Evolutionary conservation across 2,113 vertebrate genomes (phyloP).

Genomic region (Myotis yumanensis): DNA sequence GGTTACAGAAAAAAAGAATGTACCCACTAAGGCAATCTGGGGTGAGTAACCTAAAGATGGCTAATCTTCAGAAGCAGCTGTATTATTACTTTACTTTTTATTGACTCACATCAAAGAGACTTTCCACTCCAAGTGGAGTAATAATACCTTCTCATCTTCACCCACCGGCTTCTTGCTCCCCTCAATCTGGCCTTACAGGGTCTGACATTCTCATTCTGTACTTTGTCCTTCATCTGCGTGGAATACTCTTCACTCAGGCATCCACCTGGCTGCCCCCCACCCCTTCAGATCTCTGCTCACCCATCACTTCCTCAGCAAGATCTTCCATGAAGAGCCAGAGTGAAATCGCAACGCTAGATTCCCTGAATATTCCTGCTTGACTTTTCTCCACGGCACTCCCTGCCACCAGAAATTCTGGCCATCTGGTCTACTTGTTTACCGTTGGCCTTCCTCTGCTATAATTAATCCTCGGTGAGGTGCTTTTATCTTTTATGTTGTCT

Average conservation of each 20-base stretch:
- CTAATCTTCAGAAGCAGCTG: not conserved
- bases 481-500: not conserved
- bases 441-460: not conserved
- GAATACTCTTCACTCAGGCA: not conserved
- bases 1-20: not conserved
- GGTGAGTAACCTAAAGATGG: not conserved
- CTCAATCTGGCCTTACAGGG: not conserved
- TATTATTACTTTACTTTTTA: not conserved
- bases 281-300: not conserved
- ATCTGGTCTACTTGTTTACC: no score
- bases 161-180: not conserved
- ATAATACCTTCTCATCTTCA: not conserved
- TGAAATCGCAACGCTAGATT: not conserved
- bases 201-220: not conserved
- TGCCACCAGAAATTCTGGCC: not conserved
- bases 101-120: not conserved
- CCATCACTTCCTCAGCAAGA: not conserved
- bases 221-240: not conserved
- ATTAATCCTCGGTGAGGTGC: not conserved
- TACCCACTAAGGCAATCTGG: not conserved
- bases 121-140: not conserved
- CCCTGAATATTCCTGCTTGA: not conserved
- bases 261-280: not conserved
- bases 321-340: not conserved
- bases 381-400: not conserved